These are phyloP conservation scores for Ceriagrion tenellum DNA, from an alignment of 2,888 invertebrate species.

Conservation along the genomic window DNA sequence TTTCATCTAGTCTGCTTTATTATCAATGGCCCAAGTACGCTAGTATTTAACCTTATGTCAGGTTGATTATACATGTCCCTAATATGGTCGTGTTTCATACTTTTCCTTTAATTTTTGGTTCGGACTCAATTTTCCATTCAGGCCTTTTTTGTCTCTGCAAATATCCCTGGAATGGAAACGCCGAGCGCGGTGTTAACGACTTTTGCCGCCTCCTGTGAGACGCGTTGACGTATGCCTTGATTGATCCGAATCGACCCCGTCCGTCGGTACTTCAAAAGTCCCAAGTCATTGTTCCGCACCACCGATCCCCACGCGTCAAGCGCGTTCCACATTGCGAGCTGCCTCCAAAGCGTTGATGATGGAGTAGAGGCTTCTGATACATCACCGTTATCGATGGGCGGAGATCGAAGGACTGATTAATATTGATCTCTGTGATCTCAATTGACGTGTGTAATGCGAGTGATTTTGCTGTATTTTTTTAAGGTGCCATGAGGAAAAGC, in stretches of 20 bases:
- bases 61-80: too few relatives aligned
- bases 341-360: too few relatives aligned
- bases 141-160: neutral
- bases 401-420: neutral
- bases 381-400: neutral
- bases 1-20: too few relatives aligned
- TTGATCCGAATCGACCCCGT: neutral
- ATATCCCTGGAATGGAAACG: neutral
- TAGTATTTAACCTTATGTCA: too few relatives aligned
- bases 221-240: neutral
- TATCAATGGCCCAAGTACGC: too few relatives aligned
- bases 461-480: neutral
- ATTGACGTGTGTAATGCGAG: neutral
- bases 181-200: neutral
- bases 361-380: neutral
- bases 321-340: too few relatives aligned
- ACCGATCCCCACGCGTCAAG: neutral
- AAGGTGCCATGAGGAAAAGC: too few relatives aligned
- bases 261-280: neutral
- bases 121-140: neutral
- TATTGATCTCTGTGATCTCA: neutral
- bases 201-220: neutral
- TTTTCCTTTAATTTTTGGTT: neutral
- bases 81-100: neutral
- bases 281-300: neutral